Evolutionary conservation across 2,888 invertebrate species (phyloP), one percentile per base, ranked within the genome.

Genomic region (Caenorhabditis wallacei): DNA sequence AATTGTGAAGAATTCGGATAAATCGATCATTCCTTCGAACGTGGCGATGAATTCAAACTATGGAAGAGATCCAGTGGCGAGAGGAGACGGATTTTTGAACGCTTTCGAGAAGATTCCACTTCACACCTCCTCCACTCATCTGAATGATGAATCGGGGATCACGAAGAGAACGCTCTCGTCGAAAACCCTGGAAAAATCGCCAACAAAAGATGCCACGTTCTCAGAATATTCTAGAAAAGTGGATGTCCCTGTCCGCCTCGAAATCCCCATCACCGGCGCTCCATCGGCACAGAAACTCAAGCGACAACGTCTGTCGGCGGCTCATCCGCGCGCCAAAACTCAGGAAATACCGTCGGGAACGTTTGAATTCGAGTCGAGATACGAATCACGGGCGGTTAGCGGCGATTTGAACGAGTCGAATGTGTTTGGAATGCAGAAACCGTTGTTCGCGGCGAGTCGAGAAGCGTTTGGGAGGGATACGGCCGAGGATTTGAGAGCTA

Each of bases 401-500:
- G 80, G 80, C 10, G 72, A 72, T 40, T 40, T 80, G 43, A 35
- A 59, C 2, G 63, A 59, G 16, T 26, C 56, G 22, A 43, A 22
- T 16, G 51, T 43, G 18, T 51, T 57, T 13, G 26, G 43, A 30
- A 20, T 51, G n/a, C 61, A 80, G 53, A 66, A 63, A 11, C 61
- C 80, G 61, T 63, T 78, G 35, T 78, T 66, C 13, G 43, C 30
- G 3, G 57, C 35, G 11, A 69, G 72, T 20, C 43, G 71, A 18
- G 72, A 80, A 16, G 46, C 68, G 35, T 80, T 74, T 30, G 80
- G 80, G 54, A 40, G 80, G 18, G 43, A 68, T 20, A 72, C 80
- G 8, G 54, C 72, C 2, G 80, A 80, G 26, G 74, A 80, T 74
- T 69, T 80, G 64, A 16, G 46, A 5, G 46, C 54, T 7, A 63